Conservation (phyloP, 2,113 vertebrate species). For the Sterna hirundo region DNA sequence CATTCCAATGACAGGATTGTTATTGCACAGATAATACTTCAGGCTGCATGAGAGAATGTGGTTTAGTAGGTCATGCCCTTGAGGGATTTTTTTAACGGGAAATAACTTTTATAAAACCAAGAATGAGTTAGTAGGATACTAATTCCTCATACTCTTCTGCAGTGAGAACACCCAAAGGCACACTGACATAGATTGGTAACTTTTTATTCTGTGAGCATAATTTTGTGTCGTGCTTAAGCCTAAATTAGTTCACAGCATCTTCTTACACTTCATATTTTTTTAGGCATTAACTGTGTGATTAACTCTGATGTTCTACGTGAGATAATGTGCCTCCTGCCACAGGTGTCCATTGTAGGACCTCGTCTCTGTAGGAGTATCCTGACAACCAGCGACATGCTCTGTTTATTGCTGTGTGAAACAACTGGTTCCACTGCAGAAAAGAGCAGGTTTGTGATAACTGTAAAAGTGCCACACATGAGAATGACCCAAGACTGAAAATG, state of each 20-base stretch:
- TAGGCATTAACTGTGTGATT: background rate
- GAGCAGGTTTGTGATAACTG: background rate
- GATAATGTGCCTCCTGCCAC: background rate
- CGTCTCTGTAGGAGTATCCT: background rate
- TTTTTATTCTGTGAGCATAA: background rate
- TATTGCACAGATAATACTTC: background rate
- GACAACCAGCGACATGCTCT: background rate
- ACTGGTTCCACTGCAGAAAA: background rate
- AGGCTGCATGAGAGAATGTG: background rate
- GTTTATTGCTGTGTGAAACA: background rate
- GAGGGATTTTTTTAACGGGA: background rate
- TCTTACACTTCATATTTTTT: background rate
- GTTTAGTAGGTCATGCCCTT: slow-evolving; percentile 10
- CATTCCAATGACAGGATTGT: background rate
- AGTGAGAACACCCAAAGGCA: background rate
- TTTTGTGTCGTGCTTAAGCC: background rate
- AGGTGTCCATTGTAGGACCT: background rate
- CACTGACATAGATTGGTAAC: background rate
- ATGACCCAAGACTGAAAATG: background rate
- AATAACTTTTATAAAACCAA: slow-evolving; percentile 1
- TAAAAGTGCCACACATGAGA: background rate
- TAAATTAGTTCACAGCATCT: background rate
- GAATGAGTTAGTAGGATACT: background rate
- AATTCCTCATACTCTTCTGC: background rate
- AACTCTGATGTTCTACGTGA: background rate